Conservation (phyloP, 2,113 vertebrate genomes). For the Boulengerochromis microlepis region DNA sequence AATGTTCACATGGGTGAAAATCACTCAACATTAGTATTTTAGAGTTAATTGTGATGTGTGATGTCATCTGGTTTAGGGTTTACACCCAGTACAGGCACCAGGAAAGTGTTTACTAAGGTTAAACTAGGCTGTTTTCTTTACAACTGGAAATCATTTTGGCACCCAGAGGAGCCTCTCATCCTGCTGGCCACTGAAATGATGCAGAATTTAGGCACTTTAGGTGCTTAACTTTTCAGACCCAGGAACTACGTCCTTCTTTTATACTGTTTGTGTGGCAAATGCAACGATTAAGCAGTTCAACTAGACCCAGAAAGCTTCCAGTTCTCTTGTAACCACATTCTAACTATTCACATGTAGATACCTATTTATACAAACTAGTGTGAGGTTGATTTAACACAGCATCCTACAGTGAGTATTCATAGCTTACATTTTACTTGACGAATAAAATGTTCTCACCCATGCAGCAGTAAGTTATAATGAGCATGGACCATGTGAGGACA, state of each 20-base stretch:
- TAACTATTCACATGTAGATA: background rate
- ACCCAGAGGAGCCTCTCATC: accelerated
- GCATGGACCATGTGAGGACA: background rate
- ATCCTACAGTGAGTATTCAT: too few relatives aligned
- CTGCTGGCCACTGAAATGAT: background rate
- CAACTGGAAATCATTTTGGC: accelerated
- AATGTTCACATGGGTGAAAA: background rate
- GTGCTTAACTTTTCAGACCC: background rate
- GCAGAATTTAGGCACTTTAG: accelerated
- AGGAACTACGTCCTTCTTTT: background rate
- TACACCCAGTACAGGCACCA: background rate
- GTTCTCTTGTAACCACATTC: background rate
- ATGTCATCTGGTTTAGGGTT: background rate
- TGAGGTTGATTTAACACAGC: background rate
- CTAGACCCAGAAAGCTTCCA: background rate
- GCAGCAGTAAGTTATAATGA: background rate
- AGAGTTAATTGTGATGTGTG: background rate
- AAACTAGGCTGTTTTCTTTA: accelerated
- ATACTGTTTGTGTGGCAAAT: background rate
- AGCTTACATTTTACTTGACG: background rate
- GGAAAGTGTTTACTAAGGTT: background rate
- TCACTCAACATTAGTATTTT: background rate
- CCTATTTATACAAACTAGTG: accelerated
- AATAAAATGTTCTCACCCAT: accelerated
- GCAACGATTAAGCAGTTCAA: background rate